These are phyloP conservation scores for Pyrgilauda ruficollis DNA, from an alignment of 2,113 vertebrate genomes.

Conservation along the genomic window DNA sequence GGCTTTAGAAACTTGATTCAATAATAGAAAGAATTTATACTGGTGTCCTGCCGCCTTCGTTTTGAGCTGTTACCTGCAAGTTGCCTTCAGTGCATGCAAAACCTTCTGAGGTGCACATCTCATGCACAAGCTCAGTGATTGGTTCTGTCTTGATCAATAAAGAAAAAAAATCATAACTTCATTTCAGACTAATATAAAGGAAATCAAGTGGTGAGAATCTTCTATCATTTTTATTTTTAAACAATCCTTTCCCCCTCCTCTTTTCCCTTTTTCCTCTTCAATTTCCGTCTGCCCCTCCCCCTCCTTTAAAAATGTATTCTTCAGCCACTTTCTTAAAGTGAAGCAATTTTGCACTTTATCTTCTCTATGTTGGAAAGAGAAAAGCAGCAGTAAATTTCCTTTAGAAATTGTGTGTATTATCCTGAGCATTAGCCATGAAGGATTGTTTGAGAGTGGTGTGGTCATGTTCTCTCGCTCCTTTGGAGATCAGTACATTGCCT, in stretches of 20 bases:
- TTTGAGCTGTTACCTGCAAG: neutral
- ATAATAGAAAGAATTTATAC: neutral
- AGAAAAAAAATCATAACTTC: neutral
- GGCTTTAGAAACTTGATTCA: neutral
- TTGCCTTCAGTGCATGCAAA: neutral
- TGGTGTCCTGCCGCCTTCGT: neutral
- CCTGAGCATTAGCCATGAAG: neutral
- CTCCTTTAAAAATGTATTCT: neutral
- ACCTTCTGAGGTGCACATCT: neutral
- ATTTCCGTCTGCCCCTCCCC: rapidly evolving
- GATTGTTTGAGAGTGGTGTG: neutral
- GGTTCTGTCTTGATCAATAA: neutral
- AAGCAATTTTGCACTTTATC: neutral
- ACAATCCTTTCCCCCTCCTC: rapidly evolving
- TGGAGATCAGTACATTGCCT: neutral
- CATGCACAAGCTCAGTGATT: neutral
- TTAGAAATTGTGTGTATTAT: neutral
- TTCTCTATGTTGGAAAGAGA: neutral
- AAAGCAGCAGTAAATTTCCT: neutral
- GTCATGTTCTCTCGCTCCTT: neutral
- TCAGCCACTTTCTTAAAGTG: neutral
- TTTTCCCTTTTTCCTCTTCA: neutral
- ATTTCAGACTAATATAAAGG: neutral
- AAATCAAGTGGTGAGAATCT: neutral
- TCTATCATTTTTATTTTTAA: neutral